phyloP scores from a whole-genome alignment of 1,140 invertebrate species.

The Drosophila orosa region DNA sequence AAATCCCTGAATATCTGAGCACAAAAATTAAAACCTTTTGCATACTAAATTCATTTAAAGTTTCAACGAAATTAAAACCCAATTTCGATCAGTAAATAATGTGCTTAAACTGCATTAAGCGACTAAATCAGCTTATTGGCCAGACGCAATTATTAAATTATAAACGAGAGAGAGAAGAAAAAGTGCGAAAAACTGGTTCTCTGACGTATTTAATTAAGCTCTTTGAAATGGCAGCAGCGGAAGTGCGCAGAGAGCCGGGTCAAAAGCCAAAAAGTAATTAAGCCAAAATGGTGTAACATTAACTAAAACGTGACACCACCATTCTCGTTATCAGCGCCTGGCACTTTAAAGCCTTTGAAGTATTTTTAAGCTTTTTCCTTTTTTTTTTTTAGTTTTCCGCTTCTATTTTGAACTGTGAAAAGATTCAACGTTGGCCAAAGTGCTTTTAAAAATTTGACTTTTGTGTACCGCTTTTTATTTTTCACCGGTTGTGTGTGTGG shows the following conservation, averaged over 20 bases:
- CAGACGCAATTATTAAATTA: constrained; percentile 52
- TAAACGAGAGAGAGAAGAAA: constrained; percentile 9
- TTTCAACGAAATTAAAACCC: constrained; percentile 8
- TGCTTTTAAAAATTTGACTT: constrained; percentile 54
- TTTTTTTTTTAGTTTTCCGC: constrained; percentile 15
- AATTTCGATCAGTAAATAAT: constrained; percentile 19
- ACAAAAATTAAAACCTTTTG: not conserved
- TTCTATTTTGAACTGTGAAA: constrained; percentile 18
- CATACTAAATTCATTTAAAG: not conserved
- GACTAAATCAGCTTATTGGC: constrained; percentile 40
- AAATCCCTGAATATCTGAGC: too few species aligned
- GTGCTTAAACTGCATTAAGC: constrained; percentile 23
- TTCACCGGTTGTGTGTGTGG: not conserved
- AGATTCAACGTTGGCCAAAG: constrained; percentile 45
- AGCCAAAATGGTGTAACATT: constrained; percentile 76
- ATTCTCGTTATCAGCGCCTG: constrained; percentile 24
- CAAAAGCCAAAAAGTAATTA: constrained; percentile 74
- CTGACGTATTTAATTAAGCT: constrained; percentile 63
- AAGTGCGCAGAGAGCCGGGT: constrained; percentile 18
- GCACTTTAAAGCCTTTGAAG: constrained; percentile 69
- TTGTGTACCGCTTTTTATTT: constrained; percentile 12
- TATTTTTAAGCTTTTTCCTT: constrained; percentile 26
- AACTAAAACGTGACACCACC: constrained; percentile 61
- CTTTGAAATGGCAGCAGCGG: constrained; percentile 14
- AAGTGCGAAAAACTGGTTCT: constrained; percentile 6